Percentiles rank a stretch among this genome's conserved stretches.
These are phyloP conservation scores for Luehdorfia chinensis DNA, from an alignment of 1,140 invertebrate genomes.

Conservation along the genomic window DNA sequence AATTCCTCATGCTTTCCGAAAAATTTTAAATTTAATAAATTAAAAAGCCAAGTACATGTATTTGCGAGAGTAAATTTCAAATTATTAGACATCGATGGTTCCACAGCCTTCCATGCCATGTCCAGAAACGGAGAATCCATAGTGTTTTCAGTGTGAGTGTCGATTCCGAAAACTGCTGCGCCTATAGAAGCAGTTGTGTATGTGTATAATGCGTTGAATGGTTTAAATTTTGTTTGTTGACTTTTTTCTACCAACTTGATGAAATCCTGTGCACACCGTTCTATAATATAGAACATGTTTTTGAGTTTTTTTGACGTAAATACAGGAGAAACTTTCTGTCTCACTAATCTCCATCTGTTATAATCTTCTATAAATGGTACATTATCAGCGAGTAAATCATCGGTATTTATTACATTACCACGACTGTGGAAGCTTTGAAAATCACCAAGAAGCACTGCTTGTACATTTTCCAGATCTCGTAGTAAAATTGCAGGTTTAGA, in stretches of 20 bases:
- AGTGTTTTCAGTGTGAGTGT: constrained; percentile 22
- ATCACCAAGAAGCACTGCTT: constrained; percentile 72
- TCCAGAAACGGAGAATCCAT: constrained; percentile 37
- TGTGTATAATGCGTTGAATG: constrained; percentile 29
- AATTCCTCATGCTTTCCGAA: constrained; percentile 35
- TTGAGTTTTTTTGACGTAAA: constrained; percentile 67
- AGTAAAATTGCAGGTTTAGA: constrained; percentile 31
- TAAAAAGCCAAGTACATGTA: constrained; percentile 21
- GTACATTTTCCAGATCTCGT: constrained; percentile 72
- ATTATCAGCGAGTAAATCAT: constrained; percentile 57
- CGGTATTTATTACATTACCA: constrained; percentile 38
- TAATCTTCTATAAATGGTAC: constrained; percentile 57
- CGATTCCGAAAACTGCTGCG: constrained; percentile 37
- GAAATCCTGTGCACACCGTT: constrained; percentile 38
- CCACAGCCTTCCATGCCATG: constrained; percentile 25
- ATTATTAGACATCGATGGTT: constrained; percentile 20
- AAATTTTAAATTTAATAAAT: constrained; percentile 25
- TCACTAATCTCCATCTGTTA: constrained; percentile 56
- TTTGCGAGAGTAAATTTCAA: constrained; percentile 23
- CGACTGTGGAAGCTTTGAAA: constrained; percentile 66
- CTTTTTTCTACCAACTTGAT: constrained; percentile 26
- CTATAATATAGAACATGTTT: constrained; percentile 64
- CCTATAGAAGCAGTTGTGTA: constrained; percentile 34
- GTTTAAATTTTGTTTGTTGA: constrained; percentile 21
- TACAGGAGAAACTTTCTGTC: constrained; percentile 50